These are phyloP conservation scores for Cottus gobio DNA, from an alignment of 2,113 vertebrate genomes.

Conservation along the genomic window DNA sequence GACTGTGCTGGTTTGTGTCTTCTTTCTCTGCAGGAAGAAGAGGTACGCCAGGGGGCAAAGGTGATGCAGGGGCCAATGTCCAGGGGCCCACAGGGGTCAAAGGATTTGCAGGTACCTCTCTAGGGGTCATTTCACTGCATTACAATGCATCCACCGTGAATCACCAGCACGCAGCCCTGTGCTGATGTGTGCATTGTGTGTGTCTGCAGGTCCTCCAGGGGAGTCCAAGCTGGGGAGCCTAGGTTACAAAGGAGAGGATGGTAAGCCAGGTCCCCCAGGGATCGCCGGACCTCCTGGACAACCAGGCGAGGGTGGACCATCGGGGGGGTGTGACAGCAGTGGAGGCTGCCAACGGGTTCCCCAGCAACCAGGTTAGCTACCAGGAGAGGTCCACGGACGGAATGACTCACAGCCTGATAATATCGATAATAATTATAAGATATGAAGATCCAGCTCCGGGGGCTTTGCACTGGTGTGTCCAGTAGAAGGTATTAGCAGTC, in stretches of 20 bases:
- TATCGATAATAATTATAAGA: background rate
- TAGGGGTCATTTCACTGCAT: background rate
- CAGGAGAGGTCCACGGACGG: background rate
- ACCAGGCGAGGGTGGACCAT: conserved; percentile 83
- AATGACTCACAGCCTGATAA: background rate
- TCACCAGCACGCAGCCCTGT: background rate
- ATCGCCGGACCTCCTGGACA: conserved; percentile 80
- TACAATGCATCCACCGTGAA: background rate
- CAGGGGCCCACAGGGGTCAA: conserved; percentile 78
- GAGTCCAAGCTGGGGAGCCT: conserved; percentile 82
- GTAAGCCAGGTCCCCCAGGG: conserved; percentile 80
- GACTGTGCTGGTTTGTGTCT: background rate
- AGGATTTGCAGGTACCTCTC: conserved; percentile 79
- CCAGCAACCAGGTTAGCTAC: conserved; percentile 66
- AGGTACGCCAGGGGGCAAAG: conserved; percentile 75
- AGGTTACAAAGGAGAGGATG: conserved; percentile 83
- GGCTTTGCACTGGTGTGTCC: background rate
- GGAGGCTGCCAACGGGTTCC: conserved; percentile 80
- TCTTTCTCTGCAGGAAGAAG: conserved; percentile 66
- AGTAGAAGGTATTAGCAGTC: background rate
- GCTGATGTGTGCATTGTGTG: conserved; percentile 16
- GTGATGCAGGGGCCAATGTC: conserved; percentile 72
- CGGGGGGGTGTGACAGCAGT: conserved; percentile 86
- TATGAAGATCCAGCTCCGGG: background rate
- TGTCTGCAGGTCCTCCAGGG: conserved; percentile 82